Percentiles rank a stretch among this genome's conserved stretches.
These are phyloP conservation scores for Germaria angustata DNA, from an alignment of 2,888 invertebrate species.

Conservation along the genomic window DNA sequence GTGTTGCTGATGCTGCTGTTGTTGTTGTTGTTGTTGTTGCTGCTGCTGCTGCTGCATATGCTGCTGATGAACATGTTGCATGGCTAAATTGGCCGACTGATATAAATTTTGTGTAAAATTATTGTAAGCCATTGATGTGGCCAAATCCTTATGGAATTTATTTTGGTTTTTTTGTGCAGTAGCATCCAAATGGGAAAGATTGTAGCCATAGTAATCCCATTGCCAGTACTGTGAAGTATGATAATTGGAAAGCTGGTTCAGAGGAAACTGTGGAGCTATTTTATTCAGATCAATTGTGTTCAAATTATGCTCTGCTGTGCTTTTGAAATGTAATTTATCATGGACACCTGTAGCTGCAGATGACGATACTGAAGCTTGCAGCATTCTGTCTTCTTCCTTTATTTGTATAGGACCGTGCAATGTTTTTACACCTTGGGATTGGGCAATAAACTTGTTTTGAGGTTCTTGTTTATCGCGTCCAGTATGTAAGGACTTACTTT, in stretches of 20 bases:
- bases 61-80: conserved; percentile 78
- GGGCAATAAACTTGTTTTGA: conserved; percentile 45
- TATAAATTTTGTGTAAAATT: conserved; percentile 79
- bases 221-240: conserved; percentile 85
- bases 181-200: conserved; percentile 82
- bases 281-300: conserved; percentile 81
- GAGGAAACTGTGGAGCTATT: conserved; percentile 83
- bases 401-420: conserved; percentile 71
- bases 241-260: conserved; percentile 86
- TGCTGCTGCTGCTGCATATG: conserved; percentile 72
- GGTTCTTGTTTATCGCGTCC: conserved; percentile 48
- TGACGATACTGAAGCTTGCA: conserved; percentile 65
- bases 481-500: conserved; percentile 28
- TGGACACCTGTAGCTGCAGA: conserved; percentile 64
- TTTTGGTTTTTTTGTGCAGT: conserved; percentile 83
- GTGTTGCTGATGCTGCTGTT: conserved; percentile 65
- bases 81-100: conserved; percentile 77
- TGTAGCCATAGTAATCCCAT: conserved; percentile 83
- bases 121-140: conserved; percentile 79
- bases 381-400: conserved; percentile 74
- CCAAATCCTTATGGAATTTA: conserved; percentile 81
- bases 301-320: conserved; percentile 73
- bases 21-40: conserved; percentile 66
- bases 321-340: conserved; percentile 73
- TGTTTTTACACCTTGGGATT: conserved; percentile 40